Percentiles rank a stretch among this genome's conserved stretches.
These are phyloP conservation scores for Beroe ovata DNA, from an alignment of 37 sponge, comb jelly and placozoan genomes.

Conservation along the genomic window DNA sequence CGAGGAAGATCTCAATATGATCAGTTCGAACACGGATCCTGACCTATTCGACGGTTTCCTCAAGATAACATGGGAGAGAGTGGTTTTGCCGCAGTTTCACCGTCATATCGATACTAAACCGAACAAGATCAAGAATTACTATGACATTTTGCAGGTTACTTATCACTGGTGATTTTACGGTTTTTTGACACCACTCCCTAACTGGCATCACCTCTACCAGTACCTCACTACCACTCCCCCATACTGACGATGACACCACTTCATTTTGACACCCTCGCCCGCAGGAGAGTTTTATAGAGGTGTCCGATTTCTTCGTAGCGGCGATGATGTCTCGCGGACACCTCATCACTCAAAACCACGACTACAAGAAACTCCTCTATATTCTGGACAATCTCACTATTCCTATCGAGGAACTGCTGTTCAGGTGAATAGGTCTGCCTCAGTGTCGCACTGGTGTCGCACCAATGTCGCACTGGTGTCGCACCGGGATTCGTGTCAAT, in stretches of 20 bases:
- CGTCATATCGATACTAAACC: not conserved
- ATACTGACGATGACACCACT: too few species aligned
- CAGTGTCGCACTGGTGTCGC: too few species aligned
- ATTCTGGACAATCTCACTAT: conserved; percentile 27
- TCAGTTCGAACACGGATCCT: not conserved
- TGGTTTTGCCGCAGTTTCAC: conserved; percentile 18
- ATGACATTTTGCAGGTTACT: conserved; percentile 25
- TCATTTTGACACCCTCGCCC: too few species aligned
- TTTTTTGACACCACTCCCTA: too few species aligned
- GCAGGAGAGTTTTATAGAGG: conserved; percentile 33
- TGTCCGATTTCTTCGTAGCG: not conserved
- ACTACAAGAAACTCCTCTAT: conserved; percentile 16
- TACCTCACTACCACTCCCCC: too few species aligned
- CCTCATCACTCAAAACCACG: not conserved
- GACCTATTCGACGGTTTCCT: conserved; percentile 5
- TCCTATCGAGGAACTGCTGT: conserved; percentile 1
- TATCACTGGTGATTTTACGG: too few species aligned
- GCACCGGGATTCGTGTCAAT: too few species aligned
- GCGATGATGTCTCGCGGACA: not conserved
- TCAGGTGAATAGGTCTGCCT: conserved; percentile 15
- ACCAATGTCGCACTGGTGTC: too few species aligned
- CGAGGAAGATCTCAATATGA: conserved; percentile 12
- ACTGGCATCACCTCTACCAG: too few species aligned
- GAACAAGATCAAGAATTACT: conserved; percentile 29
- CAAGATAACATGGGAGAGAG: conserved; percentile 8